Percentiles rank a stretch among this genome's conserved stretches.
These are phyloP conservation scores for Amaurobius ferox DNA, from an alignment of 2,888 invertebrate genomes.

Conservation along the genomic window DNA sequence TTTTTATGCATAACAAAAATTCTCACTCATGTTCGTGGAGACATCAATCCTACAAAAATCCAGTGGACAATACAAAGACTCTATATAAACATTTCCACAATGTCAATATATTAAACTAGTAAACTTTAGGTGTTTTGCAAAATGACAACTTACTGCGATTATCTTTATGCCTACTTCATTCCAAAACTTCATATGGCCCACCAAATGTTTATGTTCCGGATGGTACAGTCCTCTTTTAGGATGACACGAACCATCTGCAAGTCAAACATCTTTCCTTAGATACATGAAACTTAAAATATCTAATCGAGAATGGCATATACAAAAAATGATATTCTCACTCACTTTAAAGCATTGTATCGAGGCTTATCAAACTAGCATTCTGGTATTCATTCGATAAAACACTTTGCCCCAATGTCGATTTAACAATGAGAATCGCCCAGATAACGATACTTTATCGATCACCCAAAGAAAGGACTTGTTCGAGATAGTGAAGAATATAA, in stretches of 20 bases:
- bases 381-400: conserved; percentile 39
- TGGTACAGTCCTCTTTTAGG: conserved; percentile 12
- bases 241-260: conserved; percentile 45
- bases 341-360: conserved; percentile 41
- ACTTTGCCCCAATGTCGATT: conserved; percentile 53
- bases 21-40: too few species aligned
- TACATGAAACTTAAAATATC: conserved; percentile 56
- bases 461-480: conserved; percentile 25
- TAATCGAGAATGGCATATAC: conserved; percentile 50
- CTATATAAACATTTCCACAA: too few species aligned
- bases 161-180: conserved; percentile 4
- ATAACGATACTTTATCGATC: conserved; percentile 51
- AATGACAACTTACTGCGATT: not conserved
- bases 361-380: conserved; percentile 21
- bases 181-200: conserved; percentile 6
- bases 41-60: too few species aligned
- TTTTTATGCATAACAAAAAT: too few species aligned
- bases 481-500: conserved; percentile 24
- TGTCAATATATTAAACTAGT: too few species aligned
- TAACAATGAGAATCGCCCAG: conserved; percentile 46
- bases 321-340: conserved; percentile 35
- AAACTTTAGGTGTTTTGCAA: too few species aligned
- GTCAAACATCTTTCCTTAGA: conserved; percentile 50
- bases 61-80: too few species aligned
- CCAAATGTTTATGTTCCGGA: conserved; percentile 21